A percentile compares a stretch with the other conserved stretches of the same genome.
Conservation (phyloP, 1,140 invertebrate species). For the Pygmarrhopalites habei region DNA sequence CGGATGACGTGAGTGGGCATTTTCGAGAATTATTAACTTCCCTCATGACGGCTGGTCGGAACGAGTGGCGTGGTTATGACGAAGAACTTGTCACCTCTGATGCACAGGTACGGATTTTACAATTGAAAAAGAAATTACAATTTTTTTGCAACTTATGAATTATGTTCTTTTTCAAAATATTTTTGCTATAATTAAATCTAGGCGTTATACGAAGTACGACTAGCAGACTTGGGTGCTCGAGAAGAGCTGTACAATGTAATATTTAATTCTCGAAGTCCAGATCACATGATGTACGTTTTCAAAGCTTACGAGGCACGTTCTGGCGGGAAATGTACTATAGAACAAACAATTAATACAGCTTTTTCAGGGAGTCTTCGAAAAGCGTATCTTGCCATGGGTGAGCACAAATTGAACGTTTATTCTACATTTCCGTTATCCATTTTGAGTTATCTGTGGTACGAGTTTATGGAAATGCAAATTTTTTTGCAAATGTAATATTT, state of each 20-base stretch:
- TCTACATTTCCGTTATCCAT: too few species aligned
- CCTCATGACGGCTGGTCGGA: constrained; percentile 43
- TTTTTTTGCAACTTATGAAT: too few species aligned
- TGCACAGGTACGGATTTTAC: constrained; percentile 42
- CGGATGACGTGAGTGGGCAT: constrained; percentile 52
- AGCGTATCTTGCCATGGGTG: constrained; percentile 41
- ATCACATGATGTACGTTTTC: constrained; percentile 46
- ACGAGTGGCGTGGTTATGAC: constrained; percentile 42
- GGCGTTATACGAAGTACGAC: constrained; percentile 42
- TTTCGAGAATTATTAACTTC: constrained; percentile 50
- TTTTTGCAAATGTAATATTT: too few species aligned
- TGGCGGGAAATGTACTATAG: constrained; percentile 39
- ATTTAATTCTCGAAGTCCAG: constrained; percentile 44
- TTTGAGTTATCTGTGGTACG: too few species aligned
- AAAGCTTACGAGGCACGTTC: constrained; percentile 43
- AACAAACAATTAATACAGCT: constrained; percentile 41
- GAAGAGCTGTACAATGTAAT: constrained; percentile 48
- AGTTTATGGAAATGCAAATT: too few species aligned
- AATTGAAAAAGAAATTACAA: too few species aligned
- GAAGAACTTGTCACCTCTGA: constrained; percentile 42
- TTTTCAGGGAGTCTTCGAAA: constrained; percentile 40
- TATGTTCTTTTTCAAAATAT: too few species aligned
- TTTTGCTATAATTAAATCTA: too few species aligned
- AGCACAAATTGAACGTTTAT: too few species aligned
- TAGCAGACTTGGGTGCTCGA: constrained; percentile 45